phyloP scores from a whole-genome alignment of 2,888 invertebrate species.

The Dione juno region DNA sequence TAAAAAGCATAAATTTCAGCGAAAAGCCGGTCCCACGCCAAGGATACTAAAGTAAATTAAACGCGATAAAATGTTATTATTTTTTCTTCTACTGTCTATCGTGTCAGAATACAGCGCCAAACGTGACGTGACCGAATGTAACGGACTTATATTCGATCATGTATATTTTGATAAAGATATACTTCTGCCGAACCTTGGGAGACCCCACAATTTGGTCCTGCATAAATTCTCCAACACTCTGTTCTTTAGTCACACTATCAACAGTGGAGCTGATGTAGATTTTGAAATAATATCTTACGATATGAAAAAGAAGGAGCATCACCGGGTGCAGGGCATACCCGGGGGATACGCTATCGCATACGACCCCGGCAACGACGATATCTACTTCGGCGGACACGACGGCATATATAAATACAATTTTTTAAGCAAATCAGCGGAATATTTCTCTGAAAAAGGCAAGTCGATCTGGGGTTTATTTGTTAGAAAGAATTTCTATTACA shows the following conservation, averaged over 20 bases:
- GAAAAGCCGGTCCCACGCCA: conserved; percentile 30
- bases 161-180: conserved; percentile 65
- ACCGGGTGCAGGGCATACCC: conserved; percentile 56
- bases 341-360: conserved; percentile 74
- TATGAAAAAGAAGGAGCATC: conserved; percentile 56
- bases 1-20: conserved; percentile 43
- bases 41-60: conserved; percentile 49
- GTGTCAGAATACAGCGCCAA: conserved; percentile 33
- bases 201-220: conserved; percentile 66
- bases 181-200: conserved; percentile 57
- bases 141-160: conserved; percentile 65
- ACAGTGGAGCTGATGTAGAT: conserved; percentile 59
- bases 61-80: conserved; percentile 49
- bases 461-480: conserved; percentile 72
- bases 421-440: conserved; percentile 63
- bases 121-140: conserved; percentile 54
- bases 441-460: conserved; percentile 68
- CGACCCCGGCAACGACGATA: conserved; percentile 69
- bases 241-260: conserved; percentile 71
- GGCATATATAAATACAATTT: conserved; percentile 75
- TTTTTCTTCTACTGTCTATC: conserved; percentile 41
- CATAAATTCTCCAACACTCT: conserved; percentile 67
- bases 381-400: conserved; percentile 74
- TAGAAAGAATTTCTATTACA: conserved; percentile 69
- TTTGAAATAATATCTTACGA: conserved; percentile 65